These are phyloP conservation scores for Cetoscarus ocellatus DNA, from an alignment of 2,797 vertebrate genomes.

Conservation along the genomic window DNA sequence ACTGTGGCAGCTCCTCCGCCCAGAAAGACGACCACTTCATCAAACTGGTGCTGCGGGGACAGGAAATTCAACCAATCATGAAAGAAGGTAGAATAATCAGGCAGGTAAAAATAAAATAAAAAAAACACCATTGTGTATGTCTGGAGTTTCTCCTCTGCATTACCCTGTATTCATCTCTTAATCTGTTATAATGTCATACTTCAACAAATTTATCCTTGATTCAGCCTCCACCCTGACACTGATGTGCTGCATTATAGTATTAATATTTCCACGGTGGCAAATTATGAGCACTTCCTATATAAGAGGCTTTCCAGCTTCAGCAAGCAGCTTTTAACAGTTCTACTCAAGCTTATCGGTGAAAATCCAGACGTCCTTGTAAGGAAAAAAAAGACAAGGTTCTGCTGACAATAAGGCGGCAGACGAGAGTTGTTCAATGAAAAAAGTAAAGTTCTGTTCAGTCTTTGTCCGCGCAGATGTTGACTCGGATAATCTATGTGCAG, in stretches of 20 bases:
- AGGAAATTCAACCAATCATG: slow-evolving; percentile 51
- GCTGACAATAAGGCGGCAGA: slow-evolving; percentile 43
- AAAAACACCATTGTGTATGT: slow-evolving; percentile 31
- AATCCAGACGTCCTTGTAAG: slow-evolving; percentile 73
- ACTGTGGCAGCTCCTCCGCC: slow-evolving; percentile 66
- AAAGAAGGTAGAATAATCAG: background rate
- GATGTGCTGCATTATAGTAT: slow-evolving; percentile 48
- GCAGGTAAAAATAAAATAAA: slow-evolving; percentile 16
- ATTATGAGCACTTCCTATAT: slow-evolving; percentile 60
- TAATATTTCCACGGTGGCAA: slow-evolving; percentile 59
- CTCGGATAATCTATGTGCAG: slow-evolving; percentile 41
- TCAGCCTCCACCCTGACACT: slow-evolving; percentile 40
- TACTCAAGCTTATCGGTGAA: slow-evolving; percentile 53
- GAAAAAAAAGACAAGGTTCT: slow-evolving; percentile 35
- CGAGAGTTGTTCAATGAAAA: slow-evolving; percentile 23
- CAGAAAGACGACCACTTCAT: slow-evolving; percentile 66
- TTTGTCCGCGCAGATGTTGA: slow-evolving; percentile 51
- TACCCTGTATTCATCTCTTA: slow-evolving; percentile 21
- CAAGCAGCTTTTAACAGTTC: slow-evolving; percentile 53
- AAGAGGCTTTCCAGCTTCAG: slow-evolving; percentile 71
- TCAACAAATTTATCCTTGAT: slow-evolving; percentile 41
- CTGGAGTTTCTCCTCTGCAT: slow-evolving; percentile 20
- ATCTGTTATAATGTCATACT: slow-evolving; percentile 38
- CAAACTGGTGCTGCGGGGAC: slow-evolving; percentile 60
- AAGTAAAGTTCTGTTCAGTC: slow-evolving; percentile 42